A percentile compares a stretch with the other conserved stretches of the same genome.
phyloP scores from a whole-genome alignment of 1,140 invertebrate genomes.

The Andrena cerasifolii region DNA sequence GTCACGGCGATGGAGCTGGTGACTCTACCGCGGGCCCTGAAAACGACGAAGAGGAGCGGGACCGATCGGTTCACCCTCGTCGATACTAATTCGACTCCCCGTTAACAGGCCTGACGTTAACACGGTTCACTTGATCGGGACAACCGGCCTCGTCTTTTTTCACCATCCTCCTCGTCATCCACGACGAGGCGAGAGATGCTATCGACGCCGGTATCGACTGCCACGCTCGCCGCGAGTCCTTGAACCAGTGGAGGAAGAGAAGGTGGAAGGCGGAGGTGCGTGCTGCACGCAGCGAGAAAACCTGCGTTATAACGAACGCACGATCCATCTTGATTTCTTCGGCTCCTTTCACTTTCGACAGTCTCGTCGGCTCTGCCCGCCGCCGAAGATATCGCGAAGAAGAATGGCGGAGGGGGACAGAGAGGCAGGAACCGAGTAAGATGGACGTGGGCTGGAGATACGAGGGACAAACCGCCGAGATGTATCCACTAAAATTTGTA shows the following conservation, averaged over 20 bases:
- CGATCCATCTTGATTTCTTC: conserved; percentile 72
- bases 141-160: conserved; percentile 29
- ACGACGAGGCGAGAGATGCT: conserved; percentile 36
- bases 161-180: conserved; percentile 41
- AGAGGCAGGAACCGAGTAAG: neutral
- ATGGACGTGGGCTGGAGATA: neutral
- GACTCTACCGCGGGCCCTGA: neutral
- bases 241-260: conserved; percentile 57
- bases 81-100: conserved; percentile 51
- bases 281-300: conserved; percentile 64
- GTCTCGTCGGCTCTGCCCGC: conserved; percentile 60
- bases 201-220: conserved; percentile 63
- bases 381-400: conserved; percentile 51
- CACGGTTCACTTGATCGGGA: conserved; percentile 54
- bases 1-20: neutral
- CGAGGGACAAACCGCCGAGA: neutral
- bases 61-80: conserved; percentile 44
- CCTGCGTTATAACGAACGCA: conserved; percentile 68
- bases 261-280: conserved; percentile 64
- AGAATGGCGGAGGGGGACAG: neutral
- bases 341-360: conserved; percentile 74
- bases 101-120: conserved; percentile 51
- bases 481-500: neutral
- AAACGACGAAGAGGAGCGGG: neutral
- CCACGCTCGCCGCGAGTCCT: conserved; percentile 64